These are phyloP conservation scores for Rhysida immarginata DNA, from an alignment of 1,140 invertebrate genomes.

Conservation along the genomic window DNA sequence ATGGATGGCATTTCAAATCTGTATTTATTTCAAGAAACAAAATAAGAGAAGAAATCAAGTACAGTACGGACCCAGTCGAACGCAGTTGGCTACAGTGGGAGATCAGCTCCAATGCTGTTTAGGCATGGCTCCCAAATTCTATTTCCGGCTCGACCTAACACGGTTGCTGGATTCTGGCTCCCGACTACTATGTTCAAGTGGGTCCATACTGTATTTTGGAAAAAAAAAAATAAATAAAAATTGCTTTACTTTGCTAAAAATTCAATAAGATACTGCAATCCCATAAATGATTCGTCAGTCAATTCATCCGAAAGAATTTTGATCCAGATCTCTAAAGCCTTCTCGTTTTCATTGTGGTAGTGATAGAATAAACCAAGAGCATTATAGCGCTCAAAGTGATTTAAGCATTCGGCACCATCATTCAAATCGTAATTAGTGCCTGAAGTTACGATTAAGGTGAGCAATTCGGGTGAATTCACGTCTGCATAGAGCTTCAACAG, in stretches of 20 bases:
- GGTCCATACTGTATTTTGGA: too few species aligned
- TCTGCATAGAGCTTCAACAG: slow-evolving; percentile 35
- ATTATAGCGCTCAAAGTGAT: slow-evolving; percentile 27
- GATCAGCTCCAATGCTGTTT: too few species aligned
- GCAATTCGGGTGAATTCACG: slow-evolving; percentile 24
- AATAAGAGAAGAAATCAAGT: too few species aligned
- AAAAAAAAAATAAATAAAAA: too few species aligned
- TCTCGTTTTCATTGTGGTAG: slow-evolving; percentile 28
- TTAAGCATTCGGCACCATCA: slow-evolving; percentile 30
- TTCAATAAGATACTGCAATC: slow-evolving; percentile 29
- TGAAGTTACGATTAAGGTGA: slow-evolving; percentile 23
- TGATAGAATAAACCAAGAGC: slow-evolving; percentile 29
- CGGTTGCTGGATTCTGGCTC: too few species aligned
- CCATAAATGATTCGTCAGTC: slow-evolving; percentile 28
- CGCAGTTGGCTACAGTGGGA: too few species aligned
- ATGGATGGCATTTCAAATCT: too few species aligned
- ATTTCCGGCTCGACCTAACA: too few species aligned
- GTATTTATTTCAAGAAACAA: too few species aligned
- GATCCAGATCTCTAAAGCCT: slow-evolving; percentile 29
- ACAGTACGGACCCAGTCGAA: too few species aligned
- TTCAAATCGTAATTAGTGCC: slow-evolving; percentile 29
- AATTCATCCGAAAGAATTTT: slow-evolving; percentile 29
- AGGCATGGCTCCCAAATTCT: too few species aligned
- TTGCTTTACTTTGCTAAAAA: slow-evolving; percentile 29
- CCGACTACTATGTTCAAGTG: too few species aligned